Evolutionary conservation across 2,113 vertebrate genomes (phyloP), one percentile per base, ranked within the genome.

Genomic region (Caretta caretta): DNA sequence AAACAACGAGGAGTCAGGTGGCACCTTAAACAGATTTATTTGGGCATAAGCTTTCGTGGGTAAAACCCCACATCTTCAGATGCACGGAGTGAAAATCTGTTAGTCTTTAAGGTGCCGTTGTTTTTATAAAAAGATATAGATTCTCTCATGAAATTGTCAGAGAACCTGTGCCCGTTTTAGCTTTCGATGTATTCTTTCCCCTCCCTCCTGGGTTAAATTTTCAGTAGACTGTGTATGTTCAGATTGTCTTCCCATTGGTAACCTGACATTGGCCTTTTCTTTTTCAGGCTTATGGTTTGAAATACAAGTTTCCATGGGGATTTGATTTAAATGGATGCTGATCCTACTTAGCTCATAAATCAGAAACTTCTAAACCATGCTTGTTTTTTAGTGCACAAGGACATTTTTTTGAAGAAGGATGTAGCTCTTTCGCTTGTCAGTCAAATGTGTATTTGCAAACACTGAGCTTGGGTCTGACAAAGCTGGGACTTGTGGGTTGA

Each of bases 401-500:
- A 82, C 79, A 50, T 91, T 90, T 93, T 93, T 84, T 83, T 83
- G 72, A 84, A 92, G 56, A 65, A 87, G 56, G 42, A 80, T 38
- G 51, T 87, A 8, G 0, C 80, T 96, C 83, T 90, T 92, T 96
- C 93, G n/a, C 83, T 95, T 95, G 90, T 94, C 97, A 97, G 75
- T 96, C 92, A 95, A 94, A 95, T 51, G 35, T 80, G 27, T 97
- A 88, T 97, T 98, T 97, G 85, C 93, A 97, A 92, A 97, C 92
- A 87, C 1, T 85, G 51, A 78, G 48, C 59, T 96, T 49, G 29
- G 49, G 85, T 96, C 91, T 97, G 94, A 91, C 79, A 93, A 86
- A 76, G 82, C 51, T 69, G 4, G 65, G 87, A 80, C 54, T 93
- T 35, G 4, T 79, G 89, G 76, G 83, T 94, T 80, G 91, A 97